Conservation (phyloP, 2,888 invertebrate species). For the Tricholauxania praeusta region DNA sequence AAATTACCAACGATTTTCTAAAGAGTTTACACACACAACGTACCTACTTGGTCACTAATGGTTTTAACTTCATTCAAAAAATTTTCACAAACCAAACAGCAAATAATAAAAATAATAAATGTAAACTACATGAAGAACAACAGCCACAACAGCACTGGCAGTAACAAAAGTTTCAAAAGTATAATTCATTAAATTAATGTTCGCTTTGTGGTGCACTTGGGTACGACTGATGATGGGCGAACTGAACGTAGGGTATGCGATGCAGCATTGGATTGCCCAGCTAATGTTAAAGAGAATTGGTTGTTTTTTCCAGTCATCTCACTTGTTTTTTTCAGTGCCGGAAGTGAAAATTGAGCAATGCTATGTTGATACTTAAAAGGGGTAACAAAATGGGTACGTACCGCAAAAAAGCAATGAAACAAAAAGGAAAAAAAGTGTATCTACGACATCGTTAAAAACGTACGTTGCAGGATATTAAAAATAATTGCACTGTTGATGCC, state of each 20-base stretch:
- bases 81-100: too few relatives aligned
- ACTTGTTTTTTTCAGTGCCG: neutral
- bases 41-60: too few relatives aligned
- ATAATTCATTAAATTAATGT: slow-evolving; percentile 31
- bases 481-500: slow-evolving; percentile 19
- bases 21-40: too few relatives aligned
- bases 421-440: neutral
- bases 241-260: too few relatives aligned
- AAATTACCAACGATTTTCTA: too few relatives aligned
- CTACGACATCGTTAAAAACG: neutral
- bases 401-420: neutral
- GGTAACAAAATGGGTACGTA: neutral
- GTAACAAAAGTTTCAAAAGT: slow-evolving; percentile 8
- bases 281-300: too few relatives aligned
- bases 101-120: too few relatives aligned
- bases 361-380: neutral
- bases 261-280: too few relatives aligned
- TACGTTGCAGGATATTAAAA: slow-evolving; percentile 23
- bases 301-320: too few relatives aligned
- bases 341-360: neutral
- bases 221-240: neutral
- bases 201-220: neutral
- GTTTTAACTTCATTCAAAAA: too few relatives aligned
- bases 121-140: neutral
- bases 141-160: slow-evolving; percentile 7